Percentiles rank a stretch among this genome's conserved stretches.
Conservation (phyloP, 2,888 invertebrate species). For the Drosophila rubida region DNA sequence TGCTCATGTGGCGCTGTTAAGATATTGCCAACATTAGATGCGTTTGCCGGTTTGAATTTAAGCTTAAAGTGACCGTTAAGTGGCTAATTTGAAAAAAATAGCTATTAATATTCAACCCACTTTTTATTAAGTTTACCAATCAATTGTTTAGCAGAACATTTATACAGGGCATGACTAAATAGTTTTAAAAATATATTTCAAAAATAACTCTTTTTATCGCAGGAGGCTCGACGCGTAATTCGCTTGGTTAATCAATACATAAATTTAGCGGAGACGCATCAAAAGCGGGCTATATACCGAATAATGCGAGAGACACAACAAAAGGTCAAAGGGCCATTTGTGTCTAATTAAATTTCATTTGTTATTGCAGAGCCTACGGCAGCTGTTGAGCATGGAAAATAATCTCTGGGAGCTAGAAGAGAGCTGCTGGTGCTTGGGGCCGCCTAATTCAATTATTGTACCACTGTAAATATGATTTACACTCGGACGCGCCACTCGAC, state of each 20-base stretch:
- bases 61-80: background rate
- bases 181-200: too few species aligned
- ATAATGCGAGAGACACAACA: conserved; percentile 25
- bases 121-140: too few species aligned
- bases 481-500: conserved; percentile 41
- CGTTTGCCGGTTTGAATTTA: background rate
- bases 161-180: too few species aligned
- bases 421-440: conserved; percentile 24
- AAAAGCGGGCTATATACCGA: background rate
- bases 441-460: conserved; percentile 77
- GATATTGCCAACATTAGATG: background rate
- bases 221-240: background rate
- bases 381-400: conserved; percentile 21
- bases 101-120: too few species aligned
- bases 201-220: background rate
- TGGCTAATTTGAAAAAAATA: too few species aligned
- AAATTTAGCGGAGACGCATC: background rate
- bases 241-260: background rate
- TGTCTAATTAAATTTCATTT: conserved; percentile 66
- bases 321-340: conserved; percentile 56
- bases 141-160: too few species aligned
- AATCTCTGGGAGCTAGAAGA: conserved; percentile 7
- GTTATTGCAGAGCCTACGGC: conserved; percentile 17
- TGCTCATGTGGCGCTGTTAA: background rate
- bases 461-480: conserved; percentile 81